Percentiles rank a stretch among this genome's conserved stretches.
phyloP scores from a whole-genome alignment of 2,797 vertebrate species.

The Darevskia nairensis region DNA sequence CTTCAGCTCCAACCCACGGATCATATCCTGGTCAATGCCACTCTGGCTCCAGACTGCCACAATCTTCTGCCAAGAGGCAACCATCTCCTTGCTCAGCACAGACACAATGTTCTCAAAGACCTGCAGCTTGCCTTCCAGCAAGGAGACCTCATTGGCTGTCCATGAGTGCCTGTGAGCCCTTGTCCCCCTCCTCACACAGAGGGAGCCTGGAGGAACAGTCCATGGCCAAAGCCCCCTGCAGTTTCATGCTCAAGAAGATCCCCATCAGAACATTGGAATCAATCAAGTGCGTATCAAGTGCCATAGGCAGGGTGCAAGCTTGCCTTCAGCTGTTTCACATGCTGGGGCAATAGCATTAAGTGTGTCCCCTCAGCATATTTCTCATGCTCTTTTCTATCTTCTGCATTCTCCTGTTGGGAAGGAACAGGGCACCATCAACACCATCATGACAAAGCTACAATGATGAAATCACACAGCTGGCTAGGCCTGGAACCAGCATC shows the following conservation, averaged over 20 bases:
- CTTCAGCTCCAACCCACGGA: conserved; percentile 81
- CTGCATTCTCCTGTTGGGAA: conserved; percentile 76
- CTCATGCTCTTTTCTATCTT: conserved; percentile 81
- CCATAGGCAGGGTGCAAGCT: conserved; percentile 34
- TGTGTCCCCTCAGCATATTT: conserved; percentile 72
- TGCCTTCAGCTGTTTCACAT: conserved; percentile 72
- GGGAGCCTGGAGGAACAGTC: conserved; percentile 63
- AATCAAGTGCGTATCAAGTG: not conserved
- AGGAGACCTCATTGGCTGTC: conserved; percentile 74
- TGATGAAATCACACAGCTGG: too few species aligned
- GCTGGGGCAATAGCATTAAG: conserved; percentile 79
- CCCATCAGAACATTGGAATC: conserved; percentile 39
- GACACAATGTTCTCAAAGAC: conserved; percentile 87
- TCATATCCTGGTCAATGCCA: conserved; percentile 77
- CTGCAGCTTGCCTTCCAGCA: conserved; percentile 82
- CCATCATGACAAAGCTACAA: too few species aligned
- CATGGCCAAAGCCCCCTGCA: conserved; percentile 61
- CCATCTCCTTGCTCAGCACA: conserved; percentile 86
- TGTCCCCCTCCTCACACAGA: conserved; percentile 52
- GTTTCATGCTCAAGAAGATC: conserved; percentile 61
- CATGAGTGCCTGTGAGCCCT: conserved; percentile 64
- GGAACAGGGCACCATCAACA: accelerated
- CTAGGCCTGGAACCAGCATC: too few species aligned
- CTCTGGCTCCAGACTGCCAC: conserved; percentile 77
- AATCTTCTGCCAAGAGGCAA: conserved; percentile 78